Base-by-base conservation (phyloP, 1,140 invertebrate genomes). In the Penaeus chinensis region DNA sequence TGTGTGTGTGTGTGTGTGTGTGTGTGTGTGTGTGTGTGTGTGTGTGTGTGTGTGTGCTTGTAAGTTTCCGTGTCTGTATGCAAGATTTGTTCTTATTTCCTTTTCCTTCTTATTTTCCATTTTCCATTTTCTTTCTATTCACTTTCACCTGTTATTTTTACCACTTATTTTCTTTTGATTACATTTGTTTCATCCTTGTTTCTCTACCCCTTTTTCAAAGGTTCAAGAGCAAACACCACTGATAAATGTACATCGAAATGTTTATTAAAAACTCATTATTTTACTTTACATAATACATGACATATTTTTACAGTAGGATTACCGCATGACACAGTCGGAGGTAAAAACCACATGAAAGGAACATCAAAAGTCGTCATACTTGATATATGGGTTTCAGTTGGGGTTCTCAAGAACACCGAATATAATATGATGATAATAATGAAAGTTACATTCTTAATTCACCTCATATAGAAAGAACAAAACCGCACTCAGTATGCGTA, bases 331-430 rank as follows among this genome's bases (percentile, higher is more conserved):
- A 87, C 80, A 82, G 80, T 54, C 85, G 79, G 76, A 87, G 82
- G 85, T 87, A 87, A 87, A 87, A 87, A 87, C 80, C 85, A 87
- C 85, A 65, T 87, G 66, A 87, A 87, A 87, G 79, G 81, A 87
- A 87, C 85, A 87, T 81, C 80, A 83, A 87, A 74, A 87, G 69
- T 87, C 32, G 63, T 87, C 85, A 82, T 82, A 87, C 76, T 82
- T 82, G 80, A 82, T 87, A 87, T 77, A 82, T 87, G 85, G 80
- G 80, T 87, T 87, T 66, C 81, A 66, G 76, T 82, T 47, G 80
- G 80, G 79, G 47, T 22, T 87, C 61, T 87, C 80, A 87, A 87
- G 85, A 87, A 87, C 85, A 87, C 85, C 82, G 85, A 87, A 87
- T 87, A 87, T 87, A 87, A 87, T 87, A 82, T 87, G 85, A 74